A percentile compares a stretch with the other conserved stretches of the same genome.
These are phyloP conservation scores for Phoenicopterus ruber DNA, from an alignment of 2,113 vertebrate species.

Conservation along the genomic window DNA sequence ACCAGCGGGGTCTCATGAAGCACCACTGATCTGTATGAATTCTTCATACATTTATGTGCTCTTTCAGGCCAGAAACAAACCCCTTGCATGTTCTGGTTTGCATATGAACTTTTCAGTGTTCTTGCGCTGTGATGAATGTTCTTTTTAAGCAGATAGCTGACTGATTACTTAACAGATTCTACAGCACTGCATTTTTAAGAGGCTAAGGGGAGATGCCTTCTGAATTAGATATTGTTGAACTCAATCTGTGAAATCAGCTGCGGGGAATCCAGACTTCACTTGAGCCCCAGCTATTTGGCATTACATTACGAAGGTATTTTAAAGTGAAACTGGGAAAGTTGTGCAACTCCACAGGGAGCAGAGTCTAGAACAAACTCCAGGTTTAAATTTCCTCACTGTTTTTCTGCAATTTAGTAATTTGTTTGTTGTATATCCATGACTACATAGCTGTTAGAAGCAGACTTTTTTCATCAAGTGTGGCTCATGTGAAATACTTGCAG, in stretches of 20 bases:
- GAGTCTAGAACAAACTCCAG: not conserved
- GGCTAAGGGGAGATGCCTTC: not conserved
- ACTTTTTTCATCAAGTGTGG: not conserved
- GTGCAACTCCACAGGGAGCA: not conserved
- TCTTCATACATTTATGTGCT: not conserved
- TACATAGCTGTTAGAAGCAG: not conserved
- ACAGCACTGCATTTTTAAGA: not conserved
- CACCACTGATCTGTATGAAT: not conserved
- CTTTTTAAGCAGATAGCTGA: not conserved
- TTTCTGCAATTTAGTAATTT: not conserved
- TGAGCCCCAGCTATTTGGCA: not conserved
- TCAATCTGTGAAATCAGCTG: not conserved
- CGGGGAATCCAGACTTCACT: not conserved
- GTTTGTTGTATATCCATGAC: constrained; percentile 38
- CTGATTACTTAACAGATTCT: not conserved
- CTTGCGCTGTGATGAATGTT: not conserved
- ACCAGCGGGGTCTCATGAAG: not conserved
- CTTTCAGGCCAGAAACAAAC: not conserved
- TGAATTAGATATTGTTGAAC: not conserved
- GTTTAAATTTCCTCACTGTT: not conserved
- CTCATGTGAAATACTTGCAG: not conserved
- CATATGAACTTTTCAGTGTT: not conserved
- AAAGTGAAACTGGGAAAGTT: not conserved
- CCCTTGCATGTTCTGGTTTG: not conserved
- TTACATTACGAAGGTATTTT: not conserved